Base-by-base conservation (phyloP, 2,797 vertebrate species). In the Sus cebifrons region DNA sequence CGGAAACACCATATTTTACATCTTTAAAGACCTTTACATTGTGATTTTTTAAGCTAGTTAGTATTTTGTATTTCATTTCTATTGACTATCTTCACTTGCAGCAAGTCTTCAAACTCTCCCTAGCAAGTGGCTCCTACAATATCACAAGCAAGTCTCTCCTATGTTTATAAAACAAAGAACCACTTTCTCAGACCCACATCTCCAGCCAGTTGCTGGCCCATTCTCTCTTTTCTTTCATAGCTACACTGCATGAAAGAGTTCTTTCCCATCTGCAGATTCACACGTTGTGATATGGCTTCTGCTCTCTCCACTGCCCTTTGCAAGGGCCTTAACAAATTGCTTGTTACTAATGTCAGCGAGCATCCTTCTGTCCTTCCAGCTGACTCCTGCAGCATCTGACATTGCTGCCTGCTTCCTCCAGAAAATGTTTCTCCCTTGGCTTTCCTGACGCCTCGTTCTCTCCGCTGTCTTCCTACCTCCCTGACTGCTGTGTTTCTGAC, bases 41-140 rank as follows among this genome's bases (percentile, higher is more conserved):
- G 58, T 81, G 52, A 32, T 70, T 77, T 79, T 94, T 89, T 86
- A 70, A 96, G 83, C 27, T 12, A 62, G 29, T 64, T 18, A 86
- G 3, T 62, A 84, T 21, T 79, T 86, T 92, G 49, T 58, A 75
- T 83, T 83, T 89, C 44, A 71, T 83, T 91, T 89, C 79, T 94
- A 3, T 21, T 86, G 40, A 77, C 83, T 84, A 68, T 95, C n/a
- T 73, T 87, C 6, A 5, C 49, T 70, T 77, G 64, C 62, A 84
- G 27, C 8, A 89, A 94, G 71, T 90, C 88, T 94, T 92, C 88
- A 93, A 78, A 97, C 52, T 71, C 75, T 96, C 56, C 56, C 77
- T 79, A 54, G 84, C 73, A 88, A 77, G 32, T 71, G 74, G 27
- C 13, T 79, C 27, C 84, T 84, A 65, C 65, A 64, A 11, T 89